Base-by-base conservation (phyloP, 2,888 invertebrate species). In the Tetropium fuscum region DNA sequence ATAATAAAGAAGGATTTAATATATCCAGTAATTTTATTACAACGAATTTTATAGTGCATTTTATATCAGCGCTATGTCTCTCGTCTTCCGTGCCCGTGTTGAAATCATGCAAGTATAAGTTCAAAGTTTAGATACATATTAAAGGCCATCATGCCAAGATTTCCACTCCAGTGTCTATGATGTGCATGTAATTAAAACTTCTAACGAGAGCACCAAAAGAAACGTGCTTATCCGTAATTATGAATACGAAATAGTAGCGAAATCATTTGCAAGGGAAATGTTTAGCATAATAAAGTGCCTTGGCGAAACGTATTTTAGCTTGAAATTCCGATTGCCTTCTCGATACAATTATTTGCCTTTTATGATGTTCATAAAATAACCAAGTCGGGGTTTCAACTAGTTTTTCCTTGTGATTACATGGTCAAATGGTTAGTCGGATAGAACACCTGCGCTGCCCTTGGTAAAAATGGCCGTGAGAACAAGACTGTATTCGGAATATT, bases 371-470 rank as follows among this genome's bases (percentile, higher is more conserved):
- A 60, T 63, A 54, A 60, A 63, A 41, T 63, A 57, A 49, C 56
- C 41, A 60, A 59, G 48, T 25, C 25, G 62, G 19, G 58, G 58
- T 49, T 54, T 58, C 58, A 61, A 60, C 63, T 56, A 63, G 58
- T 65, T 65, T 65, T 68, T 68, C 63, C 63, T 58, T 59, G 60
- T 61, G 51, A 36, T 53, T 48, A 49, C 63, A 63, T 53, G 63
- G 63, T 58, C 51, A 56, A 60, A 58, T 55, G 60, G 49, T 53
- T 60, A 66, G 53, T 55, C 38, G 49, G 51, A 49, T 58, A 66
- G 70, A 71, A 72, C 71, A 72, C 71, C 71, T 72, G 71, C 70
- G 59, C 67, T 69, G 62, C 60, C 56, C 60, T 63, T 55, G 62
- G 38, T 54, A 41, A 58, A 58, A 41, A 63, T 55, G 60, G 47